Conservation (phyloP, 2,888 invertebrate genomes). For the Archips xylosteana region DNA sequence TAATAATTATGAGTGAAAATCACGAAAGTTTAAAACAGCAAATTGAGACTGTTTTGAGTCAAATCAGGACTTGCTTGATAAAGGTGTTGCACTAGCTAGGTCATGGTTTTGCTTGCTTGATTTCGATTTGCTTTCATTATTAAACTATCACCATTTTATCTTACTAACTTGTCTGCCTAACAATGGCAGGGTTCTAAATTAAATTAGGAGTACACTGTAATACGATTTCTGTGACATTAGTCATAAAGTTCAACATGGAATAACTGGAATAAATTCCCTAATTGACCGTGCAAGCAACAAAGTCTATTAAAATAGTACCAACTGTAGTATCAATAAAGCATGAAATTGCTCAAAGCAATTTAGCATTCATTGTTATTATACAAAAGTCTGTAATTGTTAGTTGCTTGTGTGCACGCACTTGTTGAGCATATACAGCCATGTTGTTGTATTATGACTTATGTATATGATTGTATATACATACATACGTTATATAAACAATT, state of each 20-base stretch:
- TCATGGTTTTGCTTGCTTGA: too few relatives aligned
- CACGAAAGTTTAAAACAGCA: too few relatives aligned
- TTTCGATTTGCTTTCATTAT: too few relatives aligned
- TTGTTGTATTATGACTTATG: not conserved
- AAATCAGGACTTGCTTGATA: too few relatives aligned
- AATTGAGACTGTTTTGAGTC: too few relatives aligned
- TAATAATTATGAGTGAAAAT: too few relatives aligned
- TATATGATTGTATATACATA: not conserved
- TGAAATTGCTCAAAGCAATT: slow-evolving; percentile 1
- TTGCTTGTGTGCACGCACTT: not conserved
- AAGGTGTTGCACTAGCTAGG: too few relatives aligned
- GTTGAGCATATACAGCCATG: not conserved
- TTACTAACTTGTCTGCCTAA: not conserved
- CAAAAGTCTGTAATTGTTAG: not conserved
- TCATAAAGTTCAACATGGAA: not conserved
- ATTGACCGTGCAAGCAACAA: slow-evolving; percentile 7
- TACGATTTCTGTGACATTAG: not conserved
- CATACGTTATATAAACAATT: too few relatives aligned
- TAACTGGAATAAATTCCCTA: not conserved
- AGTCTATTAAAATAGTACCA: not conserved
- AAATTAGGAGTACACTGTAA: not conserved
- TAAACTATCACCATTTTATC: too few relatives aligned
- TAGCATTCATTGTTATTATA: not conserved
- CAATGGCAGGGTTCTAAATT: not conserved
- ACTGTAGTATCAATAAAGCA: slow-evolving; percentile 7